A percentile compares a stretch with the other conserved stretches of the same genome.
Conservation (phyloP, 2,113 vertebrate genomes). For the Ursus arctos region DNA sequence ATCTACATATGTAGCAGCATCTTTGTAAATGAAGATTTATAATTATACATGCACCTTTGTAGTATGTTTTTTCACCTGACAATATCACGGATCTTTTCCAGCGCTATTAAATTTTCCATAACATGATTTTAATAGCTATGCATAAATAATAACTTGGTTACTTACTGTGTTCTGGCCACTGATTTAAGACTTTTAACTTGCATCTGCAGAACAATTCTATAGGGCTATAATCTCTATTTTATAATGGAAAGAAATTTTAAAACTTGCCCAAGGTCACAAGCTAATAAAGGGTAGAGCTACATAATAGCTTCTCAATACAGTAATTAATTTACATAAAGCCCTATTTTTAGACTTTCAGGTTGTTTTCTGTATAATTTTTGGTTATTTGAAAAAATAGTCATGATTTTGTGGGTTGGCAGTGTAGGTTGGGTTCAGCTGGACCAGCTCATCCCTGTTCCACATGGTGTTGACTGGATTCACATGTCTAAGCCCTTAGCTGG, state of each 20-base stretch:
- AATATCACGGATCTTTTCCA: neutral
- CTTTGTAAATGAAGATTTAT: slow-evolving; percentile 48
- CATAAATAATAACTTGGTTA: neutral
- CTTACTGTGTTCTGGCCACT: neutral
- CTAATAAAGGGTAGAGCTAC: slow-evolving; percentile 3
- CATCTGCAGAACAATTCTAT: neutral
- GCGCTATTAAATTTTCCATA: neutral
- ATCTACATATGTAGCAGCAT: neutral
- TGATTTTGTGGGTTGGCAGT: neutral
- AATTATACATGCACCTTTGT: neutral
- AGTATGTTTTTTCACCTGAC: slow-evolving; percentile 20
- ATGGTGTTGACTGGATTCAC: neutral
- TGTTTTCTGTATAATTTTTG: slow-evolving; percentile 5
- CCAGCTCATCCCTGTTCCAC: neutral
- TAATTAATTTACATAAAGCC: neutral
- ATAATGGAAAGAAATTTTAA: slow-evolving; percentile 23
- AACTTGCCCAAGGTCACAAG: neutral
- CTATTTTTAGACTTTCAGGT: neutral
- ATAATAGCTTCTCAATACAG: neutral
- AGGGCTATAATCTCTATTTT: neutral
- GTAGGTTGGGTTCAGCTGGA: neutral
- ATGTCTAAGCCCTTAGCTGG: neutral
- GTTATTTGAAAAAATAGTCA: neutral
- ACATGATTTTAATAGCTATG: slow-evolving; percentile 10
- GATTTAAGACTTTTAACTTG: slow-evolving; percentile 15